Base-by-base conservation (phyloP, 2,113 vertebrate genomes). In the Tachuris rubrigastra region DNA sequence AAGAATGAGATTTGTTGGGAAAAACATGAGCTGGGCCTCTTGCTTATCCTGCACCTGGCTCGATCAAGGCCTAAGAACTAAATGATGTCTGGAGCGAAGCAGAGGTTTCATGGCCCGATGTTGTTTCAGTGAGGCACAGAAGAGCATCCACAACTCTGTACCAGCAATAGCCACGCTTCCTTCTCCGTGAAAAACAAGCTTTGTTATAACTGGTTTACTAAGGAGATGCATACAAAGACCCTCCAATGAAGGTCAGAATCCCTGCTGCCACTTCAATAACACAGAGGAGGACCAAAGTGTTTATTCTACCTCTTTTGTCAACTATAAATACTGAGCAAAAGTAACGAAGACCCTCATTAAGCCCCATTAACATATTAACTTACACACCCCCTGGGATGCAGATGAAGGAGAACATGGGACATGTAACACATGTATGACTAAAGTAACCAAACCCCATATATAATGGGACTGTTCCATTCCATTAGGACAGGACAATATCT, bases 101-200 rank as follows among this genome's bases (percentile, higher is more conserved):
- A 0, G 42, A 56, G 21, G 42, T 58, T 31, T 52, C 22, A 3
- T 3, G 14, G 35, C 20, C 35, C 0, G 0, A 5, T 35, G 7
- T 1, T 15, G 16, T 27, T 81, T 27, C 35, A 42, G 17, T 18
- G 21, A 65, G 58, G 27, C 31, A 58, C 44, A 66, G 37, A 50
- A 33, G 18, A 52, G 31, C 27, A 58, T 11, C 11, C 6, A 14
- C 6, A 11, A 22, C 22, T n/a, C 59, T 27, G 8, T 21, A 49
- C 33, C 10, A 80, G 6, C 9, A 73, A 50, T 2, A 58, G 42
- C 30, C 49, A 56, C 14, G 27, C 14, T 22, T 17, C 35, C 35
- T 42, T 9, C 31, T 9, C 6, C 3, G 0, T 33, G 50, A 35
- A 28, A 50, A 58, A 58, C 18, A 66, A 65, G 31, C 42, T 41